These are phyloP conservation scores for Guaruba guarouba DNA, from an alignment of 2,113 vertebrate genomes.

Conservation along the genomic window DNA sequence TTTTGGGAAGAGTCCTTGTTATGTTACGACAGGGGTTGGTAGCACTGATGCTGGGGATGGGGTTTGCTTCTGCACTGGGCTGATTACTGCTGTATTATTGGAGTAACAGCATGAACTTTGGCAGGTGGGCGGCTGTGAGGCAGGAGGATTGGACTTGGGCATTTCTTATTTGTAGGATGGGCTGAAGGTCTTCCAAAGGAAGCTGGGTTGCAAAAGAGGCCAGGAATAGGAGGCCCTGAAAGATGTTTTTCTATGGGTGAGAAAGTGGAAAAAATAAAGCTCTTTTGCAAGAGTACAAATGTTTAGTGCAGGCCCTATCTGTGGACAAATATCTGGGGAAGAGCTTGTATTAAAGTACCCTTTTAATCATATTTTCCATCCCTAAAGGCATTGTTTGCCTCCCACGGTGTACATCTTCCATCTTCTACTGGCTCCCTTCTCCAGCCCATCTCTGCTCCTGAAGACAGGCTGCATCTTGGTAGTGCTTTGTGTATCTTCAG, in stretches of 20 bases:
- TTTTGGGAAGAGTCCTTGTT: conserved; percentile 54
- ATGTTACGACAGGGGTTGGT: conserved; percentile 40
- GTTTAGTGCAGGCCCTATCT: not conserved
- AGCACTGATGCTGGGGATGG: not conserved
- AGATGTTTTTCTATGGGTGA: not conserved
- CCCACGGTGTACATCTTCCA: not conserved
- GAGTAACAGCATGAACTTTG: conserved; percentile 6
- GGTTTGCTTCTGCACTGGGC: not conserved
- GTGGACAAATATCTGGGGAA: not conserved
- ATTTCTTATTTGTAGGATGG: not conserved
- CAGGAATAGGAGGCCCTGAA: not conserved
- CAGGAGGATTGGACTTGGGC: not conserved
- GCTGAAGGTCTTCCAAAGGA: not conserved
- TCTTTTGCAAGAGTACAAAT: not conserved
- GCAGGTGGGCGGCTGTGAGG: not conserved
- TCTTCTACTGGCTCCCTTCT: not conserved
- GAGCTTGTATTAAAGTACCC: not conserved
- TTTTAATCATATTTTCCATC: not conserved
- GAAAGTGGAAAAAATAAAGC: not conserved
- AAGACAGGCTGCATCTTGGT: not conserved
- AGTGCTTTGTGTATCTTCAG: not conserved
- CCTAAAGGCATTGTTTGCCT: not conserved
- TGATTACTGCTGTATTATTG: conserved; percentile 14
- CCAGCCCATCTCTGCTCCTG: not conserved
- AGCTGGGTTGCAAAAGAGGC: not conserved